phyloP scores from a whole-genome alignment of 2,113 vertebrate species.

The Pseudois nayaur region DNA sequence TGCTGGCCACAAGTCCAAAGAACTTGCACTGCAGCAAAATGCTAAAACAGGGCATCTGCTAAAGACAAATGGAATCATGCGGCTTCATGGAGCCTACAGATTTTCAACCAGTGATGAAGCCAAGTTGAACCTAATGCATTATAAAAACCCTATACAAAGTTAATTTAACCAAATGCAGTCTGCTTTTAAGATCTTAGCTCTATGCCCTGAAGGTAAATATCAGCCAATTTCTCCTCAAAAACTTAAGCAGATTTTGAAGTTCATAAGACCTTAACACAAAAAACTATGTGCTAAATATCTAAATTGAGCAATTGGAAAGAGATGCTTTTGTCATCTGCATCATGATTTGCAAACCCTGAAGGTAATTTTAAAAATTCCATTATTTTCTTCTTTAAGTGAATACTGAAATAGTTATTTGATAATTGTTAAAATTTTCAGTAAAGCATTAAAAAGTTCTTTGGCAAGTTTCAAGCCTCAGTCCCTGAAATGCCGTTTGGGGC shows the following conservation, averaged over 20 bases:
- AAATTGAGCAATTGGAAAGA: background rate
- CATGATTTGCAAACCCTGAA: background rate
- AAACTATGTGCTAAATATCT: background rate
- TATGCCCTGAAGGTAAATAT: background rate
- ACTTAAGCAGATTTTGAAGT: background rate
- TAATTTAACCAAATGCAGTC: background rate
- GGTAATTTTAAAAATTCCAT: background rate
- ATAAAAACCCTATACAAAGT: background rate
- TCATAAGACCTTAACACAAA: background rate
- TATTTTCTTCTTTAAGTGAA: conserved; percentile 14
- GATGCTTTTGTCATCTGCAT: background rate
- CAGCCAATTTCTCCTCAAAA: background rate
- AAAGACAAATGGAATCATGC: background rate
- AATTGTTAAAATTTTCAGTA: background rate
- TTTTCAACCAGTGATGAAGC: background rate
- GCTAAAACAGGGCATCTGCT: background rate
- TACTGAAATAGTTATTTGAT: background rate
- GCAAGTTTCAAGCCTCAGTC: background rate
- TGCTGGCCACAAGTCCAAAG: background rate
- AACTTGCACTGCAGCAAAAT: background rate
- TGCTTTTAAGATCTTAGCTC: background rate
- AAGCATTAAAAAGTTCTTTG: background rate
- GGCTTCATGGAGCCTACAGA: background rate
- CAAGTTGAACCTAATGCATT: background rate
- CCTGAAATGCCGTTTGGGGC: background rate